Evolutionary conservation across 2,888 invertebrate species (phyloP).

Genomic region (Chloroclysta siterata): DNA sequence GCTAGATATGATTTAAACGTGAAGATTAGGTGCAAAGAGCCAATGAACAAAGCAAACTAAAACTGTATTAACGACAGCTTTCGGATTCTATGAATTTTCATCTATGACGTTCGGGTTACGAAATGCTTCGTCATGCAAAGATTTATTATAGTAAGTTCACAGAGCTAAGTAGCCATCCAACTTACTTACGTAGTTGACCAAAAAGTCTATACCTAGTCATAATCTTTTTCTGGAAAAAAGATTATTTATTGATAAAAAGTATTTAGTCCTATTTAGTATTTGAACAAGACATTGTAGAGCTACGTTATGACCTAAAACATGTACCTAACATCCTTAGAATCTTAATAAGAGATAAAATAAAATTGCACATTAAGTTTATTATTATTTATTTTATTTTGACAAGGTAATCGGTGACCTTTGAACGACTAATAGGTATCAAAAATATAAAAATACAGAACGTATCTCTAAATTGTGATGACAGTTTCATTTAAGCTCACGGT

Average conservation of each 20-base stretch:
- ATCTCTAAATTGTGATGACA: conserved; percentile 73
- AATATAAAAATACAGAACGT: conserved; percentile 78
- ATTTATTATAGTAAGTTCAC: too few species aligned
- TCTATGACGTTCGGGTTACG: not conserved
- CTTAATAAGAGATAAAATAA: conserved; percentile 43
- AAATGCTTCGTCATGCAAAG: not conserved
- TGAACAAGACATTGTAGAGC: too few species aligned
- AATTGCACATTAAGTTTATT: conserved; percentile 63
- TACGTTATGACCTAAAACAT: too few species aligned
- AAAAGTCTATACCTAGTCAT: too few species aligned
- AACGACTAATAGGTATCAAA: conserved; percentile 81
- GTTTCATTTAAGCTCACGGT: conserved; percentile 65
- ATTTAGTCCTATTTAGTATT: too few species aligned
- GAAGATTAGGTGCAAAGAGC: conserved; percentile 26
- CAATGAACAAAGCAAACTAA: conserved; percentile 5
- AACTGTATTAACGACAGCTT: not conserved
- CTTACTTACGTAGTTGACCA: too few species aligned
- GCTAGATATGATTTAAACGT: conserved; percentile 30
- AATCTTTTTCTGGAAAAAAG: too few species aligned
- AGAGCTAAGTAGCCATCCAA: too few species aligned
- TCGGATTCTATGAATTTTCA: not conserved
- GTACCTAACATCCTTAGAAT: not conserved
- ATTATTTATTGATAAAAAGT: too few species aligned
- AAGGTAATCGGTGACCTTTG: conserved; percentile 83
- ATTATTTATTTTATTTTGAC: conserved; percentile 82